A percentile compares a stretch with the other conserved stretches of the same genome.
Conservation (phyloP, 2,888 invertebrate species). For the Heteropelma amictum region DNA sequence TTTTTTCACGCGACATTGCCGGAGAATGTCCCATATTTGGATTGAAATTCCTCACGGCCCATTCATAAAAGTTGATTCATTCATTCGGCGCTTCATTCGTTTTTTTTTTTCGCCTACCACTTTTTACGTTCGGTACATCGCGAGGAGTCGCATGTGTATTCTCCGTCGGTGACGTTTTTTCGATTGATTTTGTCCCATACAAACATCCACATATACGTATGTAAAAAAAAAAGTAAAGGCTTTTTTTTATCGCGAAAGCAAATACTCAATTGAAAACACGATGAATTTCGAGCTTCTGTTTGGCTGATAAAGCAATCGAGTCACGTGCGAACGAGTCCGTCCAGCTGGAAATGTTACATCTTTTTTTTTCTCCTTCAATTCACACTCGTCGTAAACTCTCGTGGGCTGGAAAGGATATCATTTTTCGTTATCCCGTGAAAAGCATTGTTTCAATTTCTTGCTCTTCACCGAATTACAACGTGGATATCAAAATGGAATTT, state of each 20-base stretch:
- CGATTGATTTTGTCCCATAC: conserved; percentile 40
- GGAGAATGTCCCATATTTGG: conserved; percentile 26
- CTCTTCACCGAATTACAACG: not conserved
- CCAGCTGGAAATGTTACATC: conserved; percentile 16
- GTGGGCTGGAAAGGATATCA: not conserved
- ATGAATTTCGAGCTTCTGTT: conserved; percentile 17
- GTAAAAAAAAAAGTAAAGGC: not conserved
- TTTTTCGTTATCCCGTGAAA: not conserved
- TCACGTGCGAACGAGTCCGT: conserved; percentile 50
- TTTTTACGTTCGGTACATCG: conserved; percentile 15
- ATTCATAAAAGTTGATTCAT: conserved; percentile 50
- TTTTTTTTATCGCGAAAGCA: conserved; percentile 9
- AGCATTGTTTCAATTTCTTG: not conserved
- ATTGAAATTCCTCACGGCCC: conserved; percentile 30
- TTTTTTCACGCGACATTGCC: conserved; percentile 32
- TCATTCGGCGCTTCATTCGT: conserved; percentile 13
- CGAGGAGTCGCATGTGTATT: conserved; percentile 7
- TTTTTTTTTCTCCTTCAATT: conserved; percentile 1
- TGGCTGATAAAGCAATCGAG: conserved; percentile 56
- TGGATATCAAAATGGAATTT: not conserved
- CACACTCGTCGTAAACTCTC: conserved; percentile 8
- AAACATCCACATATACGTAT: not conserved
- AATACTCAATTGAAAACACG: conserved; percentile 45
- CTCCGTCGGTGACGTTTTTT: conserved; percentile 39
- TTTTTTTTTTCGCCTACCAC: conserved; percentile 21